A percentile compares a stretch with the other conserved stretches of the same genome.
These are phyloP conservation scores for Lochmaea crataegi DNA, from an alignment of 2,888 invertebrate genomes.

Conservation along the genomic window DNA sequence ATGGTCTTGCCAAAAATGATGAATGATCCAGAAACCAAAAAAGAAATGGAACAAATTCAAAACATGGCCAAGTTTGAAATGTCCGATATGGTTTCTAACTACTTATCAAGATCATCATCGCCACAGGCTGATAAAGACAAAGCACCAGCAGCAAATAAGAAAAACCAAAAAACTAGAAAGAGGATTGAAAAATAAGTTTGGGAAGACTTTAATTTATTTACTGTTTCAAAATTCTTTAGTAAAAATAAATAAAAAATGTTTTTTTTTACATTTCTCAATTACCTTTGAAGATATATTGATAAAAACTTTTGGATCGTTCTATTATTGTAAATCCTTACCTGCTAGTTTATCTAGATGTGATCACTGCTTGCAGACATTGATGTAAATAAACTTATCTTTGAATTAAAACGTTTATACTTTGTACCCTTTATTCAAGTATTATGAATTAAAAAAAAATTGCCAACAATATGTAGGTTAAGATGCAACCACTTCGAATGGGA, in stretches of 20 bases:
- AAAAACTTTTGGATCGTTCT: too few species aligned
- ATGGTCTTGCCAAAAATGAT: conserved; percentile 96
- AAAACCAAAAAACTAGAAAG: conserved; percentile 42
- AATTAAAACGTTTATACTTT: too few species aligned
- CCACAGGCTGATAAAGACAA: conserved; percentile 31
- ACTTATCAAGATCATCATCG: conserved; percentile 74
- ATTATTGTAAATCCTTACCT: too few species aligned
- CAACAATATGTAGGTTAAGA: too few species aligned
- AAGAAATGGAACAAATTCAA: conserved; percentile 92
- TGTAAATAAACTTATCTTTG: too few species aligned
- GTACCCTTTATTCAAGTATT: too few species aligned
- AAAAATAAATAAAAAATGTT: neutral
- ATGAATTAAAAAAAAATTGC: too few species aligned
- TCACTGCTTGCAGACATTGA: too few species aligned
- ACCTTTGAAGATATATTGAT: too few species aligned
- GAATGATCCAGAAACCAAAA: conserved; percentile 97
- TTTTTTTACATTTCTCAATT: too few species aligned
- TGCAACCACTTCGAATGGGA: too few species aligned
- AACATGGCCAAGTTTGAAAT: conserved; percentile 88
- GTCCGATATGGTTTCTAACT: conserved; percentile 92
- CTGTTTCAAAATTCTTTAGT: conserved; percentile 4
- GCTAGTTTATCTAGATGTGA: too few species aligned
- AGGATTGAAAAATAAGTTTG: conserved; percentile 42
- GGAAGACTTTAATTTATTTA: neutral
- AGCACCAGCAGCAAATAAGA: conserved; percentile 36